phyloP scores from a whole-genome alignment of 2,888 invertebrate species.

The Epirrhoe tristata region DNA sequence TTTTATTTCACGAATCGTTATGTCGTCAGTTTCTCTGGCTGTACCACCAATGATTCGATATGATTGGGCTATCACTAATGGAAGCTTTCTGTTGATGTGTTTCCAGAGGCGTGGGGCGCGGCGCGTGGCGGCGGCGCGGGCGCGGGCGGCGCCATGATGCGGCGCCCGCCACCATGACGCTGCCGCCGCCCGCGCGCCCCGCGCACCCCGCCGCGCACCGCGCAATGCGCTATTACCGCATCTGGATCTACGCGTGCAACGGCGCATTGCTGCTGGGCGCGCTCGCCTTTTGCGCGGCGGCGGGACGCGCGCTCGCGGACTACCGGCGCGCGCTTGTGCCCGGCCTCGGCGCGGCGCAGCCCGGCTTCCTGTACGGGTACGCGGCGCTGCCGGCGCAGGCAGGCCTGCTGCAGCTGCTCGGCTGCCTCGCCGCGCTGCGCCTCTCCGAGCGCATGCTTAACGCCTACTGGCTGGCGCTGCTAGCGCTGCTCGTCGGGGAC shows the following conservation, averaged over 20 bases:
- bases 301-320: slow-evolving; percentile 89
- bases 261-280: slow-evolving; percentile 93
- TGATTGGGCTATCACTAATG: not conserved
- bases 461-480: slow-evolving; percentile 92
- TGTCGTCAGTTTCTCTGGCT: too few relatives aligned
- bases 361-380: slow-evolving; percentile 94
- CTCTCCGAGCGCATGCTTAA: slow-evolving; percentile 93
- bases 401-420: slow-evolving; percentile 89
- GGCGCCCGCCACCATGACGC: slow-evolving; percentile 86
- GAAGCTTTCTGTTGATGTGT: slow-evolving; percentile 41
- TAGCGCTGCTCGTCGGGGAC: slow-evolving; percentile 93
- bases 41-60: too few relatives aligned
- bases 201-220: slow-evolving; percentile 85
- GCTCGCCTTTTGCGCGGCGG: slow-evolving; percentile 91
- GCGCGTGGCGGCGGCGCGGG: slow-evolving; percentile 85
- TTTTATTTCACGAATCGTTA: too few relatives aligned
- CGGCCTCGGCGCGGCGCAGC: slow-evolving; percentile 91
- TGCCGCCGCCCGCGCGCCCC: slow-evolving; percentile 84
- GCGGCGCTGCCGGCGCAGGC: slow-evolving; percentile 91
- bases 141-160: slow-evolving; percentile 84
- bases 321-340: slow-evolving; percentile 90
- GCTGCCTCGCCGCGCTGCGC: slow-evolving; percentile 92
- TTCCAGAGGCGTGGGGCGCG: slow-evolving; percentile 84
- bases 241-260: slow-evolving; percentile 97
- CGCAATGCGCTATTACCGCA: slow-evolving; percentile 92